Evolutionary conservation across 2,888 invertebrate genomes (phyloP).

Genomic region (Ceramica pisi): DNA sequence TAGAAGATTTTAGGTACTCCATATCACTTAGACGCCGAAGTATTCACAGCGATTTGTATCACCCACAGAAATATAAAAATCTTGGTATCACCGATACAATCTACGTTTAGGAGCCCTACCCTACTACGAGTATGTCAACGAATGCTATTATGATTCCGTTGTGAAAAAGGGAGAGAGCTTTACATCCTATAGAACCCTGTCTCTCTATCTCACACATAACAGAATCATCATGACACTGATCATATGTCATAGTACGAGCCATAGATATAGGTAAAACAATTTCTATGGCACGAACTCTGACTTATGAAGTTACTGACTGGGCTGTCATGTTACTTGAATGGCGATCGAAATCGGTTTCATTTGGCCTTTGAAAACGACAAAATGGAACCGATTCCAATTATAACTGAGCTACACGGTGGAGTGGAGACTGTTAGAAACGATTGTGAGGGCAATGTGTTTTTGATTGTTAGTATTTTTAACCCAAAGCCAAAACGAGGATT

Average conservation of each 20-base stretch:
- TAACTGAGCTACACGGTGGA: conserved; percentile 22
- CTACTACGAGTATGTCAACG: too few species aligned
- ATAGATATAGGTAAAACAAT: too few species aligned
- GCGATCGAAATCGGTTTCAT: conserved; percentile 45
- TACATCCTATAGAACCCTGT: not conserved
- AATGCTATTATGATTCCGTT: too few species aligned
- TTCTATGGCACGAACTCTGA: too few species aligned
- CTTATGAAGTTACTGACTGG: conserved; percentile 38
- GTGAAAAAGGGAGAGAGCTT: too few species aligned
- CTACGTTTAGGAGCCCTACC: conserved; percentile 8
- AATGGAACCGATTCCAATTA: conserved; percentile 54
- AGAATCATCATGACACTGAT: not conserved
- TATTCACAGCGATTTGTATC: conserved; percentile 26
- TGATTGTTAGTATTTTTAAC: not conserved
- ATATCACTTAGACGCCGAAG: not conserved
- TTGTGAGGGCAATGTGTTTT: conserved; percentile 11
- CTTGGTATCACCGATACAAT: too few species aligned
- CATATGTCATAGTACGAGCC: not conserved
- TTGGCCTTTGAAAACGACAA: conserved; percentile 49
- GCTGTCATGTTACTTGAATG: conserved; percentile 55
- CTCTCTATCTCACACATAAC: not conserved
- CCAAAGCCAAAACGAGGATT: too few species aligned
- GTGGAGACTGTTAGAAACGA: conserved; percentile 8
- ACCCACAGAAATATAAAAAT: too few species aligned
- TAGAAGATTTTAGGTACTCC: not conserved